These are phyloP conservation scores for Trisateles emortualis DNA, from an alignment of 2,888 invertebrate genomes.

Conservation along the genomic window DNA sequence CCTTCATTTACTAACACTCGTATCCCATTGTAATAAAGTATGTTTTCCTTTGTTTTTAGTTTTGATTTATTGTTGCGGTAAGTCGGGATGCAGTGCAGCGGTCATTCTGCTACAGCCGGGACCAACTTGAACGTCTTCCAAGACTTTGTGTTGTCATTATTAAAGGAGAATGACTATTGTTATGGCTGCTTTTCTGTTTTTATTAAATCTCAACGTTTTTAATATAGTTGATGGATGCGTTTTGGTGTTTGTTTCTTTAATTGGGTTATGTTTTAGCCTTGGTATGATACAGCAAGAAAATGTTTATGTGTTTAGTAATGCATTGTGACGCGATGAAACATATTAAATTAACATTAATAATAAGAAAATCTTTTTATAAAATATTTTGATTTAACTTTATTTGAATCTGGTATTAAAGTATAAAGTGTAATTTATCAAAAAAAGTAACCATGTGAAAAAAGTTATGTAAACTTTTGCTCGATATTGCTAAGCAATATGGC, in stretches of 20 bases:
- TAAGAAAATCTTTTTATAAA: too few species aligned
- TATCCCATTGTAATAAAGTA: constrained; percentile 41
- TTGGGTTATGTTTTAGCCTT: background rate
- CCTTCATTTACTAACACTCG: constrained; percentile 28
- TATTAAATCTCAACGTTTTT: constrained; percentile 55
- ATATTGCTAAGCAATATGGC: too few species aligned
- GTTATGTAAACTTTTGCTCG: too few species aligned
- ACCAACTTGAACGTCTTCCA: constrained; percentile 74
- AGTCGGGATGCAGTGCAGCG: constrained; percentile 67
- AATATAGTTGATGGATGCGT: constrained; percentile 12
- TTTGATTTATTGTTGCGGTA: constrained; percentile 44
- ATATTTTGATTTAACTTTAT: too few species aligned
- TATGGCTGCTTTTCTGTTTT: constrained; percentile 66
- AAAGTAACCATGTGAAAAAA: too few species aligned
- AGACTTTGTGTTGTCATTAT: constrained; percentile 75
- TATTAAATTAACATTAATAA: too few species aligned
- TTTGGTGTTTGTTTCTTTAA: constrained; percentile 2
- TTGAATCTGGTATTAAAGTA: too few species aligned
- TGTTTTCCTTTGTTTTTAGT: constrained; percentile 30
- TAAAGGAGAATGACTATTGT: constrained; percentile 74
- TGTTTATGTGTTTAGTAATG: background rate
- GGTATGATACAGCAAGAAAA: background rate
- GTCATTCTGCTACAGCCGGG: constrained; percentile 71
- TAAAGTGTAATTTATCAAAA: too few species aligned
- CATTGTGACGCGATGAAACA: too few species aligned